Conservation (phyloP, 2,113 vertebrate species). For the Edolisoma coerulescens region DNA sequence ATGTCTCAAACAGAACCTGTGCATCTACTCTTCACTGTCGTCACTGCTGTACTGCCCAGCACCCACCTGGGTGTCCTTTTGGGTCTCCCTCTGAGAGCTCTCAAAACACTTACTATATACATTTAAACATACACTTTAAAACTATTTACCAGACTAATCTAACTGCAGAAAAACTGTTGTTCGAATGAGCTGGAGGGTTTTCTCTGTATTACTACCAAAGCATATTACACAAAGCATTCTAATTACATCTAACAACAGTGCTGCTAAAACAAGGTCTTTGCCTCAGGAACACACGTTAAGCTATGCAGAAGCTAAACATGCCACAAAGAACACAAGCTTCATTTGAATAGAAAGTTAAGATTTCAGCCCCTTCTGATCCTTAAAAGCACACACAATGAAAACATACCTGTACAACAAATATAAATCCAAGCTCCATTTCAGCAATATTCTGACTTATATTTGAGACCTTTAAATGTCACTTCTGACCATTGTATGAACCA, state of each 20-base stretch:
- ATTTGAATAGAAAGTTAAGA: not conserved
- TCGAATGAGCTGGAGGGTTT: not conserved
- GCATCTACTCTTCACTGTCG: not conserved
- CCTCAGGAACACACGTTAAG: rapidly evolving
- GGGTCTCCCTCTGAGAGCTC: not conserved
- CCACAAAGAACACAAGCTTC: not conserved
- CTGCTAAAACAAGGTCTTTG: not conserved
- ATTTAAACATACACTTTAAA: not conserved
- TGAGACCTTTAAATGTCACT: not conserved
- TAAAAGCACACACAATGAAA: not conserved
- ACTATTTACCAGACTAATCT: not conserved
- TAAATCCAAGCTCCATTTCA: not conserved
- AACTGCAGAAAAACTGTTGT: not conserved
- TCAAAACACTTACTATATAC: not conserved
- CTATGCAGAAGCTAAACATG: not conserved
- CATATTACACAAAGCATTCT: not conserved
- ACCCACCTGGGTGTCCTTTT: not conserved
- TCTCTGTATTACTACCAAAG: not conserved
- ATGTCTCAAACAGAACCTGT: not conserved
- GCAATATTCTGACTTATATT: not conserved
- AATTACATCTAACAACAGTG: not conserved
- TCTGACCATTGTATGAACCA: not conserved
- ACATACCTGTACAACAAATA: not conserved
- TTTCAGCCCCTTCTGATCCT: not conserved
- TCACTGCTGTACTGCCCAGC: not conserved